phyloP scores from a whole-genome alignment of 2,888 invertebrate genomes.

The Metallyticus violacea region DNA sequence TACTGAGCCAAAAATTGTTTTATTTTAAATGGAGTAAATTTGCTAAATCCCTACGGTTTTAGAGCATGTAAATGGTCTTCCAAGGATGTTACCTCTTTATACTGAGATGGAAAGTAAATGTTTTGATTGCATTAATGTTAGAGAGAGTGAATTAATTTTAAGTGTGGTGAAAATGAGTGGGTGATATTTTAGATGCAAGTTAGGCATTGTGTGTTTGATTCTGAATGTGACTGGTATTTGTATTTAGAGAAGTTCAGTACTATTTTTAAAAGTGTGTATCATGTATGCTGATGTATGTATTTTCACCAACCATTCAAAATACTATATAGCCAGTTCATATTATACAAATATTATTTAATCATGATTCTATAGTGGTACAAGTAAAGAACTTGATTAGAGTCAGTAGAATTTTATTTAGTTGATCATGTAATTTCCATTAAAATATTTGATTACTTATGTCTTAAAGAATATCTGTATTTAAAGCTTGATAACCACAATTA shows the following conservation, averaged over 20 bases:
- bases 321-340: neutral
- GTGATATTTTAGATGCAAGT: constrained; percentile 15
- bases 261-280: neutral
- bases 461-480: neutral
- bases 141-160: too few relatives aligned
- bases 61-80: neutral
- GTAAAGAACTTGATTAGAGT: neutral
- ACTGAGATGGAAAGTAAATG: neutral
- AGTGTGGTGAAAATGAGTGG: constrained; percentile 1
- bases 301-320: neutral
- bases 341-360: neutral
- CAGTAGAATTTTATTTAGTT: neutral
- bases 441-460: neutral
- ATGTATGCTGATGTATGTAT: neutral
- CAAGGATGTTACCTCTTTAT: neutral
- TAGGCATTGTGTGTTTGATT: constrained; percentile 22
- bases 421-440: neutral
- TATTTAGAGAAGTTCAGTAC: neutral
- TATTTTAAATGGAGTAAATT: too few relatives aligned
- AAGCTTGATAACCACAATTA: neutral
- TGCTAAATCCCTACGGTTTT: too few relatives aligned
- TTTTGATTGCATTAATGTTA: neutral
- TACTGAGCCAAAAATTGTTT: too few relatives aligned
- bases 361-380: neutral
- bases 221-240: constrained; percentile 15